These are phyloP conservation scores for Apoderus coryli DNA, from an alignment of 2,888 invertebrate genomes.

Conservation along the genomic window DNA sequence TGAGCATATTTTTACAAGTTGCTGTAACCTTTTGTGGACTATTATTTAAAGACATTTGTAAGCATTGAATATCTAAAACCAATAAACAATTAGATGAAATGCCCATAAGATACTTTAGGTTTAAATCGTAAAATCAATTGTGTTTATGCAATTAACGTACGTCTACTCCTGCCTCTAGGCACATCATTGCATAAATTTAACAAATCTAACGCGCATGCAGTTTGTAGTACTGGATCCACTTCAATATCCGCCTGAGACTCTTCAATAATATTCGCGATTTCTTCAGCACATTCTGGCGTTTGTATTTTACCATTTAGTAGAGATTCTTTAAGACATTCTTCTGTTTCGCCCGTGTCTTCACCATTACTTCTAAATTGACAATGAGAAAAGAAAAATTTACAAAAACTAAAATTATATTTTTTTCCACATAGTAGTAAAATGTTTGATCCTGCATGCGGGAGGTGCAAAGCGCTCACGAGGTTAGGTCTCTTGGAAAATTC, in stretches of 20 bases:
- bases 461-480: no score
- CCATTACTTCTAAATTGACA: no score
- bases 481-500: no score
- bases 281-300: conserved; percentile 61
- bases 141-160: conserved; percentile 43
- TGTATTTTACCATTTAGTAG: conserved; percentile 59
- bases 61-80: conserved; percentile 65
- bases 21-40: conserved; percentile 53
- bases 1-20: conserved; percentile 68
- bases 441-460: no score
- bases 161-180: conserved; percentile 79
- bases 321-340: conserved; percentile 85
- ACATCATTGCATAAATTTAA: conserved; percentile 65
- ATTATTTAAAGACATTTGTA: conserved; percentile 54
- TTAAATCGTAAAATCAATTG: no score
- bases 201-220: conserved; percentile 76
- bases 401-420: no score
- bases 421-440: no score
- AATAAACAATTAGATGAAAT: no score
- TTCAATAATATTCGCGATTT: conserved; percentile 79
- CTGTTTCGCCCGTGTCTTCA: conserved; percentile 46
- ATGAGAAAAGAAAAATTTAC: no score
- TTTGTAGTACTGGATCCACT: conserved; percentile 81
- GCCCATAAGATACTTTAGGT: no score
- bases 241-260: conserved; percentile 88